These are phyloP conservation scores for Hippocampus zosterae DNA, from an alignment of 2,113 vertebrate species.

Conservation along the genomic window DNA sequence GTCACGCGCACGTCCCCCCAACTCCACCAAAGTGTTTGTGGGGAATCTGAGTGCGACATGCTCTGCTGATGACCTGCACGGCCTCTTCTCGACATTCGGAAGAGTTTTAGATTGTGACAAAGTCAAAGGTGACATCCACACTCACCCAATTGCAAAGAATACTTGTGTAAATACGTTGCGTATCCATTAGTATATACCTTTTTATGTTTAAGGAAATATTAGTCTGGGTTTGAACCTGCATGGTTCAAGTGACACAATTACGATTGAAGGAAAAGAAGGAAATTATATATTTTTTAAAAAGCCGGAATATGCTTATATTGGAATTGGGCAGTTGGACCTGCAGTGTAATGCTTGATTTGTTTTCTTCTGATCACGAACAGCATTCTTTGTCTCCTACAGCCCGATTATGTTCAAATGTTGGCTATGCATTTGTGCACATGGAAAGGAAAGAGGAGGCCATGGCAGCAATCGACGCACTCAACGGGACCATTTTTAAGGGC, in stretches of 20 bases:
- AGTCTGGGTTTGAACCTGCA: background rate
- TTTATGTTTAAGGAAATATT: background rate
- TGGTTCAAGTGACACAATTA: background rate
- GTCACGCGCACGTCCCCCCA: constrained; percentile 84
- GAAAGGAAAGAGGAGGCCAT: constrained; percentile 90
- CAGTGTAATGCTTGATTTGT: background rate
- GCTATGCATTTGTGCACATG: constrained; percentile 97
- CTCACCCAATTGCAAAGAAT: background rate
- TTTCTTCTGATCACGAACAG: background rate
- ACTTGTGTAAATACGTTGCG: background rate
- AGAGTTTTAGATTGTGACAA: constrained; percentile 95
- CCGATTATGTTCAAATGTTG: constrained; percentile 74
- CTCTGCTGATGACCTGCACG: constrained; percentile 84
- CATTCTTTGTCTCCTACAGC: constrained; percentile 45
- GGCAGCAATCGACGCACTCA: constrained; percentile 87
- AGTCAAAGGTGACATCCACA: constrained; percentile 78
- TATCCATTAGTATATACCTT: background rate
- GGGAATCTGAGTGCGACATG: constrained; percentile 89
- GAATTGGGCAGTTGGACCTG: background rate
- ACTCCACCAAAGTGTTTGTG: constrained; percentile 94
- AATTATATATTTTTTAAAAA: background rate
- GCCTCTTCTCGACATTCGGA: constrained; percentile 88
- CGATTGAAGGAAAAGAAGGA: background rate
- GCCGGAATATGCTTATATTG: background rate
- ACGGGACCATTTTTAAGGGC: constrained; percentile 90